Evolutionary conservation across 2,888 invertebrate genomes (phyloP).

Genomic region (Agrochola lychnidis): DNA sequence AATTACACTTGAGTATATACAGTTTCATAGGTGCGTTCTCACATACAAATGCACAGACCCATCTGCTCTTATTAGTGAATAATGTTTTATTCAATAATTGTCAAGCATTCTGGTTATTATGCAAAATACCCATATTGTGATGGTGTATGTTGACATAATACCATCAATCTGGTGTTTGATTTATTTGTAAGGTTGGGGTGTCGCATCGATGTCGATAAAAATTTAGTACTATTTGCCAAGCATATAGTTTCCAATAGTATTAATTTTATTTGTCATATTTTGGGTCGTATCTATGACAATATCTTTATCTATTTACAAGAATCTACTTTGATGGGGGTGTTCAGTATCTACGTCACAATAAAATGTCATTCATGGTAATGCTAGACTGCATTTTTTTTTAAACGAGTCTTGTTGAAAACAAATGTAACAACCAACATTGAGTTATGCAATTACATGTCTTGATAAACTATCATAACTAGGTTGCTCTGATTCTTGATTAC

Average conservation of each 20-base stretch:
- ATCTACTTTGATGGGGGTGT: background rate
- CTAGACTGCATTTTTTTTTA: background rate
- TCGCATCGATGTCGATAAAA: conserved; percentile 64
- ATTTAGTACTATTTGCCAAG: background rate
- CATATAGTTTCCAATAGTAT: background rate
- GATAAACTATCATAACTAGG: background rate
- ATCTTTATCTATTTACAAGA: background rate
- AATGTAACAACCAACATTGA: background rate
- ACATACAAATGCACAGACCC: conserved; percentile 78
- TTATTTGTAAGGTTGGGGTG: conserved; percentile 74
- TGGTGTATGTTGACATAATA: conserved; percentile 90
- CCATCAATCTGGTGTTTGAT: conserved; percentile 88
- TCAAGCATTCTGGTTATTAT: conserved; percentile 86
- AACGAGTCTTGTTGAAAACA: too few species aligned
- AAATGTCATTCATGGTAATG: background rate
- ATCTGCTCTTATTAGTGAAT: conserved; percentile 79
- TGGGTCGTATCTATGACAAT: background rate
- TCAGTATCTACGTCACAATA: background rate
- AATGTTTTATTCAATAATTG: conserved; percentile 88
- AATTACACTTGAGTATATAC: conserved; percentile 74
- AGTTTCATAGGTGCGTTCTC: conserved; percentile 75
- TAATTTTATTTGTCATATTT: background rate
- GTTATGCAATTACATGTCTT: background rate
- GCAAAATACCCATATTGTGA: conserved; percentile 85
- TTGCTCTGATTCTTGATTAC: too few species aligned